Evolutionary conservation across 1,140 invertebrate species (phyloP), one percentile per base, ranked within the genome.

Genomic region (Trichoplusia ni): DNA sequence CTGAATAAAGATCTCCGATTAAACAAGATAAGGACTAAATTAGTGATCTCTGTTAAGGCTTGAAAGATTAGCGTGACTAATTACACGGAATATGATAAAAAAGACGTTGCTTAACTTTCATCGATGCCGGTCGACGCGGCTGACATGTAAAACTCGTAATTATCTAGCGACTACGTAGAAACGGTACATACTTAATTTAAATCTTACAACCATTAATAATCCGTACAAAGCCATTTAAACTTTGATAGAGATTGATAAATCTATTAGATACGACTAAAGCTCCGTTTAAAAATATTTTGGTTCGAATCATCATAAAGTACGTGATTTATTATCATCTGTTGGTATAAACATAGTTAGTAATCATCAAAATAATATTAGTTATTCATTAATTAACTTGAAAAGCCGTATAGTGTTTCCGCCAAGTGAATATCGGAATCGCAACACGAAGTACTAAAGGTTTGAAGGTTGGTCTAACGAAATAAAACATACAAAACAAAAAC

Each of bases 1-100:
- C 53, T 29, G 59, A 62, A 71, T 42, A 69, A 62, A 67, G 62
- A 64, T 67, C 62, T 51, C 58, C 31, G 44, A 62, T 44, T 66
- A 70, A 58, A 62, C 64, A 59, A 70, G 49, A 66, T 76, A 66
- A 73, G 8, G 4, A 16, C 7, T 54, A 23, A 54, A 13, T 38
- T 38, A 37, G 46, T 33, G 27, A 33, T 51, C 16, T 33, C n/a
- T 14, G 19, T 37, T n/a, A 16, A 4, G 25, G 13, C 13, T 47
- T 29, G 29, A 29, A 27, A 47, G 44, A 47, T 47, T 47, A 47
- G 44, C 44, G 44, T 29, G 44, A 47, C 44, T 47, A 29, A 47
- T 27, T 47, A 47, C 11, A 8, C 29, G 16, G 29, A 46, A 29
- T 47, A 16, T 47, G n/a, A 14, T 27, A 47, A 47, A 49, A 46